Percentiles rank a stretch among this genome's conserved stretches.
These are phyloP conservation scores for Aromia moschata DNA, from an alignment of 2,888 invertebrate species.

Conservation along the genomic window DNA sequence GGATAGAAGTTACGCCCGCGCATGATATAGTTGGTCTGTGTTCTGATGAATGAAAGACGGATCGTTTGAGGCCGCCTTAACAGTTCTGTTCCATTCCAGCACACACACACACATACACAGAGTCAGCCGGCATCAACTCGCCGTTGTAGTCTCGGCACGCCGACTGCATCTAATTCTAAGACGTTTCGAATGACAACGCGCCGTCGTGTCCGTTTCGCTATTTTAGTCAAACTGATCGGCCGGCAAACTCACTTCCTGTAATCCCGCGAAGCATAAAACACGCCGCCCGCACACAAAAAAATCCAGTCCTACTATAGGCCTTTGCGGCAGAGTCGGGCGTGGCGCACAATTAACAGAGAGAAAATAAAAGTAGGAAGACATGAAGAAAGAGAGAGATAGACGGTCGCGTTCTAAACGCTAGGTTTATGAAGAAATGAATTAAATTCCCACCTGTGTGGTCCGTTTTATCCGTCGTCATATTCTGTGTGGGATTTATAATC, in stretches of 20 bases:
- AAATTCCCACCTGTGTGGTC: constrained; percentile 42
- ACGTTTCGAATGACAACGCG: constrained; percentile 34
- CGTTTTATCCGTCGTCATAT: constrained; percentile 32
- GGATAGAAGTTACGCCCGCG: too few relatives aligned
- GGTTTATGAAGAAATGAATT: constrained; percentile 32
- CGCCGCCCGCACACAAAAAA: constrained; percentile 23
- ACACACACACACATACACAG: too few relatives aligned
- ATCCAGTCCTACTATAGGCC: constrained; percentile 27
- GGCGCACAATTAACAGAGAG: constrained; percentile 45
- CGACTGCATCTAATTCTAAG: constrained; percentile 5
- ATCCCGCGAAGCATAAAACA: constrained; percentile 16
- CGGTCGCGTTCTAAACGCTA: constrained; percentile 16
- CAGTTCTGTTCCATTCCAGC: too few relatives aligned
- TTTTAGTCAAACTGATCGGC: constrained; percentile 44
- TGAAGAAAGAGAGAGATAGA: neutral
- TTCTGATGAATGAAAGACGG: too few relatives aligned
- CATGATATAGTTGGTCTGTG: too few relatives aligned
- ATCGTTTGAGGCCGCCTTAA: too few relatives aligned
- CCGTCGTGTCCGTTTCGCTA: constrained; percentile 50
- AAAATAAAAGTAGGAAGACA: constrained; percentile 20
- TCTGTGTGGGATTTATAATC: constrained; percentile 41
- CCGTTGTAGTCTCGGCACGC: constrained; percentile 10
- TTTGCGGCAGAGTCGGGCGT: constrained; percentile 38
- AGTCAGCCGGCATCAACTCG: constrained; percentile 10
- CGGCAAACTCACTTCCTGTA: constrained; percentile 35